Evolutionary conservation across 30 jellyfish, hydroid and myxozoan species (phyloP), one percentile per base, ranked within the genome.

Genomic region (Hydractinia echinata): DNA sequence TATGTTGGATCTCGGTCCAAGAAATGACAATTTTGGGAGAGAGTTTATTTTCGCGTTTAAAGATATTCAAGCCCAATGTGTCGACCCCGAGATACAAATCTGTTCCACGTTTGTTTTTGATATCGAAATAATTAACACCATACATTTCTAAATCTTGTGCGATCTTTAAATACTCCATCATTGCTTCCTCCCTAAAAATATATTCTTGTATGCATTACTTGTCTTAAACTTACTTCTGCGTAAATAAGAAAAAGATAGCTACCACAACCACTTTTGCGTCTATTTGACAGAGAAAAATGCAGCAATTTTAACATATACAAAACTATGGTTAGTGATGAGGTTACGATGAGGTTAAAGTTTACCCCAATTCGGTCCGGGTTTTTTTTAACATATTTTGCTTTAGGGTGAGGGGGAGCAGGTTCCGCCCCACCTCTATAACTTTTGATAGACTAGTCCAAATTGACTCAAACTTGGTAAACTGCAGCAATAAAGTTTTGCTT

Each of bases 81-180:
- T 93, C 99, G 58, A 93, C 99, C 51, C 99, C 99, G 52, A 93
- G 94, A 87, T 84, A 93, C 10, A 93, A 85, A 52, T 93, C 89
- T 10, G 99, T 87, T 61, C 96, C 96, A 51, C 88, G 88, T 77
- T 89, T 93, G 91, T 93, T 93, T 84, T 93, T 93, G 82, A 93
- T 93, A 66, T 93, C 99, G 73, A 93, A 93, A 77, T 93, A 93
- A 76, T 88, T 87, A 67, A 93, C 99, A 4, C 99, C 99, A 79
- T 93, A 93, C 99, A 93, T 93, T 51, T 93, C 99, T 10, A 88
- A 86, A 67, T 93, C 99, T 64, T 93, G 99, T 8, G 95, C 95
- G 13, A 93, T 87, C 61, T 93, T 87, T 85, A 93, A 69, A 83
- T 87, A 87, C 56, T 93, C 99, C 50, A 87, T 54, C 89, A 93